Evolutionary conservation across 2,797 vertebrate genomes (phyloP).

Genomic region (Pristis pectinata): DNA sequence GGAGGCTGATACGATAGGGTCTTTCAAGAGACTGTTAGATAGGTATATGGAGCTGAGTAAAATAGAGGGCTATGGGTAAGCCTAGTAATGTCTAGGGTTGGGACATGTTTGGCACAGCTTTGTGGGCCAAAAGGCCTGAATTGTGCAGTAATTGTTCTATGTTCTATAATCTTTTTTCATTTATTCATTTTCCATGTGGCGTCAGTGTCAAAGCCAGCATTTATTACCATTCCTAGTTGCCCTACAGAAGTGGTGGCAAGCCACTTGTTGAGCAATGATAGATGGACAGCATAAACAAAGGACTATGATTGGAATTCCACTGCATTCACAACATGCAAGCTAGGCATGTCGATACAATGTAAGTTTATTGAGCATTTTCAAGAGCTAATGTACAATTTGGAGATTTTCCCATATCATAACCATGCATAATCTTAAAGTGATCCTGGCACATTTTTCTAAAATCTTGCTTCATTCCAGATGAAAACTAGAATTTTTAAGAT

Average conservation of each 20-base stretch:
- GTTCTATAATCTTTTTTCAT: too few species aligned
- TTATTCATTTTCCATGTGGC: background rate
- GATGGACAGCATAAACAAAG: background rate
- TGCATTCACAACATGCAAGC: background rate
- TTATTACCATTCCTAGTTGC: background rate
- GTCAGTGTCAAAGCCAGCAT: background rate
- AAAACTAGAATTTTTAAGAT: background rate
- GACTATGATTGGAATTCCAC: background rate
- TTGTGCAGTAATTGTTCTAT: too few species aligned
- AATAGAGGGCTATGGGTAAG: too few species aligned
- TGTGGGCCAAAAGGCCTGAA: too few species aligned
- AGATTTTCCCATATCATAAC: background rate
- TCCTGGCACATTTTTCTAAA: background rate
- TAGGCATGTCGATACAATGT: background rate
- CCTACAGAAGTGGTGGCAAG: background rate
- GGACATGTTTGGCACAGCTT: too few species aligned
- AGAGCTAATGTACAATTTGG: background rate
- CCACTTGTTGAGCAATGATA: background rate
- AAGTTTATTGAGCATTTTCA: background rate
- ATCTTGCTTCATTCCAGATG: background rate
- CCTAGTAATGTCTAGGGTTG: too few species aligned
- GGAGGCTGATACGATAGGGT: too few species aligned
- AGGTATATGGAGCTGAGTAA: too few species aligned
- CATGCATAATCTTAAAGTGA: background rate
- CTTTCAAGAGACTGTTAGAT: too few species aligned